Evolutionary conservation across 2,888 invertebrate species (phyloP), one percentile per base, ranked within the genome.

Genomic region (Chorisops tibialis): DNA sequence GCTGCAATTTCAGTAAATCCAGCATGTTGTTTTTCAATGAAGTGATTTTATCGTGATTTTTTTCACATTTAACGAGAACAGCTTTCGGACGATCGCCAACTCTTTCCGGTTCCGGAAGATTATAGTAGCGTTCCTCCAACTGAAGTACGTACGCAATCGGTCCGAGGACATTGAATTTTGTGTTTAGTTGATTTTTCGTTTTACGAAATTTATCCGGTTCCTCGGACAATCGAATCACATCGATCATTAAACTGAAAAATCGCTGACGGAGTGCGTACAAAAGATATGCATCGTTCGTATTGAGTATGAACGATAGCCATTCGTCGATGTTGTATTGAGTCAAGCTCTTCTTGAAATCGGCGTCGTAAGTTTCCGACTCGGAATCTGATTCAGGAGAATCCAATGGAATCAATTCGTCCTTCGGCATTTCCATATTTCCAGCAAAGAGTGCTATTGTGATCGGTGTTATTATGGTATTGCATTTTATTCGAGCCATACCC

Each of bases 391-490:
- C 56, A 12, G 38, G 22, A 9, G 51, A 45, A 11, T 58, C 30
- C 35, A 41, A 12, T 7, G 56, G 48, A 12, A 21, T n/a, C 7
- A 65, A 2, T 16, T 65, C 65, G n/a, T 66, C 63, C 9, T 60
- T 19, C 5, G 48, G 38, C 4, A 66, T 58, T 22, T 63, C 37
- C 11, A 19, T 41, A 48, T 61, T 65, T 64, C 73, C 72, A 51
- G 69, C 69, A 72, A 93, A 88, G 39, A 94, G 71, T 1, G 89
- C 86, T 49, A 95, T 85, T 0, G 91, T 87, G 19, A 92, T 73
- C 0, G 94, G 87, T 9, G 91, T 87, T 1, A 96, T 85, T 5
- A 91, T 76, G 0, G 95, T 93, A 63, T 87, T 88, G 65, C 87
- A 88, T 54, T 87, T 83, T 1, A 91, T 83, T 73, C 87, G 86